phyloP scores from a whole-genome alignment of 2,113 vertebrate species.

The Oryzias curvinotus region DNA sequence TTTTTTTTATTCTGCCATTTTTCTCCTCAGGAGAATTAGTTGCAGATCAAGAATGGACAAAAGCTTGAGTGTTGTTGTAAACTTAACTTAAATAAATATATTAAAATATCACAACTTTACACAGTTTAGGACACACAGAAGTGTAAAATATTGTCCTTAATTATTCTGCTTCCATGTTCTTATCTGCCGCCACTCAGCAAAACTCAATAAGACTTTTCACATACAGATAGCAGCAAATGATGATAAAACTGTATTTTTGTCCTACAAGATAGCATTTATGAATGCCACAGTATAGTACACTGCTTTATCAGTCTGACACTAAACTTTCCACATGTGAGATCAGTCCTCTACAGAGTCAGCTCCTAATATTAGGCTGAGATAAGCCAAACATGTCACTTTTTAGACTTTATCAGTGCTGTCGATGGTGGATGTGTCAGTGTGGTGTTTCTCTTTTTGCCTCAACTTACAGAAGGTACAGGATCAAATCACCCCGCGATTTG shows the following conservation, averaged over 20 bases:
- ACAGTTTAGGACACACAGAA: not conserved
- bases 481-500: too few relatives aligned
- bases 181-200: slow-evolving; percentile 30
- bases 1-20: too few relatives aligned
- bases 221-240: slow-evolving; percentile 34
- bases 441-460: too few relatives aligned
- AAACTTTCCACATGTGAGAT: slow-evolving; percentile 23
- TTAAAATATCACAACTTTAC: not conserved
- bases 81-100: too few relatives aligned
- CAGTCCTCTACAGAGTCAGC: not conserved
- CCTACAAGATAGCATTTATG: slow-evolving; percentile 36
- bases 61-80: too few relatives aligned
- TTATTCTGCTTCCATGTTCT: slow-evolving; percentile 1
- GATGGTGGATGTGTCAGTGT: too few relatives aligned
- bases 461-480: too few relatives aligned
- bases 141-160: not conserved
- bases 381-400: too few relatives aligned
- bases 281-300: slow-evolving; percentile 10
- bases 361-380: too few relatives aligned
- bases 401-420: too few relatives aligned
- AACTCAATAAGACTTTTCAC: slow-evolving; percentile 25
- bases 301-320: not conserved
- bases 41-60: too few relatives aligned
- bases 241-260: slow-evolving; percentile 40
- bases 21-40: too few relatives aligned